Conservation (phyloP, 1,140 invertebrate species). For the Drosophila sturtevanti region DNA sequence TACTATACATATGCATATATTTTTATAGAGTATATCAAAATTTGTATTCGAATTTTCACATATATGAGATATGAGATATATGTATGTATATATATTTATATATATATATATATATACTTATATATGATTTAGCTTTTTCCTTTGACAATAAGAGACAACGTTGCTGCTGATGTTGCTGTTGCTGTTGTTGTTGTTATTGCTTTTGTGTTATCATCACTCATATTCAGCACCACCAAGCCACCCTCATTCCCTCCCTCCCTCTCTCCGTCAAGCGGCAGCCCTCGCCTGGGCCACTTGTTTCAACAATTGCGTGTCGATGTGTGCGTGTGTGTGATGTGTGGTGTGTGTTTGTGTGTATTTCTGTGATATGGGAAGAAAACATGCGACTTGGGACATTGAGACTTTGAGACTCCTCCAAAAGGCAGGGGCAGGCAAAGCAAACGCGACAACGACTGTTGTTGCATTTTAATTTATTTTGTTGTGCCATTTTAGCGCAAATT, state of each 20-base stretch:
- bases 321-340: background rate
- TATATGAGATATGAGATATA: no score
- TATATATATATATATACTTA: background rate
- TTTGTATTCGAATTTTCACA: no score
- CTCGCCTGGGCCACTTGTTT: background rate
- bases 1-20: no score
- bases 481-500: slow-evolving; percentile 78
- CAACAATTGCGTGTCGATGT: slow-evolving; percentile 11
- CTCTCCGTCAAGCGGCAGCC: background rate
- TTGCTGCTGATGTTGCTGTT: background rate
- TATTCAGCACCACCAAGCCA: background rate
- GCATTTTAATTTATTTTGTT: slow-evolving; percentile 80
- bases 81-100: background rate
- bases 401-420: slow-evolving; percentile 32
- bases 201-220: slow-evolving; percentile 49
- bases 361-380: slow-evolving; percentile 39
- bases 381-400: slow-evolving; percentile 44
- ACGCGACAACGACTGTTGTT: slow-evolving; percentile 44
- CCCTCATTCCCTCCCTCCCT: background rate
- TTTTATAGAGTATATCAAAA: background rate
- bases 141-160: background rate
- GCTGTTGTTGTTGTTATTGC: slow-evolving; percentile 10
- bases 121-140: background rate
- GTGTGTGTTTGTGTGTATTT: background rate
- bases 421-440: background rate